Conservation (phyloP, 2,113 vertebrate genomes). For the Ciconia boyciana region DNA sequence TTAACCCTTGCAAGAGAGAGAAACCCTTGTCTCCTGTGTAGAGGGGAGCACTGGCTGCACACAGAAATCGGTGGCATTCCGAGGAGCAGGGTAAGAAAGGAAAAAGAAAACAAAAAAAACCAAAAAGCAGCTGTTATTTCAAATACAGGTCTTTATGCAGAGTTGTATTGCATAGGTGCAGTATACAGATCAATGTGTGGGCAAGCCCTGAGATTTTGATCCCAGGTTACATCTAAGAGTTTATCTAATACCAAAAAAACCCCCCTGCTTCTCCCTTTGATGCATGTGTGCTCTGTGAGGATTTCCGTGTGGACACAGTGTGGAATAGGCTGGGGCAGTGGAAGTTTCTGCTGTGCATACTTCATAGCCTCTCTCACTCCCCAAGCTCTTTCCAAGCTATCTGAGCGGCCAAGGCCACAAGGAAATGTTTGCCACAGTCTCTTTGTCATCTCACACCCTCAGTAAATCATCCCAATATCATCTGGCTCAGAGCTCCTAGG, state of each 20-base stretch:
- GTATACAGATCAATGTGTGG: background rate
- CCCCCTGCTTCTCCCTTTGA: background rate
- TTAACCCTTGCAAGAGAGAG: background rate
- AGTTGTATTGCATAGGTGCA: background rate
- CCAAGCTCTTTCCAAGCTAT: background rate
- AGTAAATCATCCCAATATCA: slow-evolving; percentile 17
- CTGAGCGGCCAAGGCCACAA: background rate
- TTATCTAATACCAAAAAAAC: background rate
- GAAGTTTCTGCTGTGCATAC: background rate
- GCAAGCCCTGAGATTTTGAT: background rate
- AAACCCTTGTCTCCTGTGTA: fast-evolving
- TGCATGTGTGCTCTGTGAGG: background rate
- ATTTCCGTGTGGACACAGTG: background rate
- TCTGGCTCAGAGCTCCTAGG: background rate
- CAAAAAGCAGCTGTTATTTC: background rate
- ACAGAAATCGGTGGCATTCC: background rate
- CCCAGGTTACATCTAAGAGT: background rate
- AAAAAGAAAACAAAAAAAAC: too few relatives aligned
- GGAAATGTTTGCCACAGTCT: background rate
- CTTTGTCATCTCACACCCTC: background rate
- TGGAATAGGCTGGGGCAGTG: background rate
- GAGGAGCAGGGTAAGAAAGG: background rate
- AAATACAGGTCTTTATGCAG: background rate
- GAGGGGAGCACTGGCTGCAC: background rate
- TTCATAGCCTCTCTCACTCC: background rate